These are phyloP conservation scores for Entomobrya multifasciata DNA, from an alignment of 2,888 invertebrate genomes.

Conservation along the genomic window DNA sequence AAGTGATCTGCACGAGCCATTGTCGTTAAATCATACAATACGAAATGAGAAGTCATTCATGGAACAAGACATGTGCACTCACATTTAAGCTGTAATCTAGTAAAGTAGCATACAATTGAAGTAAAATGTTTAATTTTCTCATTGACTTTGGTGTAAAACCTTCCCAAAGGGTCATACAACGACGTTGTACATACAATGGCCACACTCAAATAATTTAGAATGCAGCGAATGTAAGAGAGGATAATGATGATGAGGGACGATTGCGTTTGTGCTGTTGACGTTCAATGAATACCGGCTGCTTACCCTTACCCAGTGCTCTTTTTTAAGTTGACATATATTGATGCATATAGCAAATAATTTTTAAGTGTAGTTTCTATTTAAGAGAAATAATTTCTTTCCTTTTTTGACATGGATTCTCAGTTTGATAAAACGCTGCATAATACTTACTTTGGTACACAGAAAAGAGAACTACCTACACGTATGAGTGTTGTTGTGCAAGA, in stretches of 20 bases:
- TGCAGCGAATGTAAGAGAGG: background rate
- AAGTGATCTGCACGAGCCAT: no score
- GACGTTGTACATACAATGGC: no score
- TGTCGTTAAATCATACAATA: no score
- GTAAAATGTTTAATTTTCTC: no score
- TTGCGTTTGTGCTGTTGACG: background rate
- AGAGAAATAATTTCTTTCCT: constrained; percentile 1
- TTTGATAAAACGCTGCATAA: background rate
- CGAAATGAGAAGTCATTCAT: no score
- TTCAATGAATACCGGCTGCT: no score
- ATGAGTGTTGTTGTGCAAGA: background rate
- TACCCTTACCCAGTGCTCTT: no score
- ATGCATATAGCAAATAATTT: background rate
- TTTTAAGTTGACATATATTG: background rate
- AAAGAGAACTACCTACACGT: background rate
- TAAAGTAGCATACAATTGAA: no score
- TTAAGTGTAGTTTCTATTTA: background rate
- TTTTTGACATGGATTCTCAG: constrained; percentile 9
- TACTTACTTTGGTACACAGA: background rate
- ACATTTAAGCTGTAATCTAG: no score
- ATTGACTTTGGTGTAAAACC: no score
- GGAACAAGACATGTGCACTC: no score
- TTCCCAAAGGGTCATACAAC: no score
- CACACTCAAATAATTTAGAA: background rate
- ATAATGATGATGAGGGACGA: background rate